Evolutionary conservation across 2,113 vertebrate species (phyloP).

Genomic region (Apodemus sylvaticus): DNA sequence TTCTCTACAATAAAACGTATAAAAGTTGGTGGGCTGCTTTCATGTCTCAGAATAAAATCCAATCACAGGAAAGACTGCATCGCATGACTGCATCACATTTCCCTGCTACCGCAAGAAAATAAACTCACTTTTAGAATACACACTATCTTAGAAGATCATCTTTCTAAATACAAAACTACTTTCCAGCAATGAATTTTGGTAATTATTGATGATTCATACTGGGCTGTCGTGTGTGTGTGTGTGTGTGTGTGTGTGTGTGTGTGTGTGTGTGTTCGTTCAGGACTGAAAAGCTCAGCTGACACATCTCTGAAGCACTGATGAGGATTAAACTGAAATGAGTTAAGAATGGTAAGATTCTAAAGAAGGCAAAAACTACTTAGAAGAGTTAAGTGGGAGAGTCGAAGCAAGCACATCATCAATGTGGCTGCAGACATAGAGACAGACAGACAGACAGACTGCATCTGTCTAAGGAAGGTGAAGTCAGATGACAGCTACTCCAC

Average conservation of each 20-base stretch:
- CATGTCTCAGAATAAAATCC: constrained; percentile 18
- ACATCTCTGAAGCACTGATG: not conserved
- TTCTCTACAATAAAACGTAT: constrained; percentile 90
- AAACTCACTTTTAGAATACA: not conserved
- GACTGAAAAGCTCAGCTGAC: not conserved
- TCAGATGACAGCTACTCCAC: too few relatives aligned
- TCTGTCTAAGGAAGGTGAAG: not conserved
- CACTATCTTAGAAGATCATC: not conserved
- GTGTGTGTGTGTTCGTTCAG: not conserved
- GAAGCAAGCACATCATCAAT: not conserved
- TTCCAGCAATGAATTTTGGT: constrained; percentile 3
- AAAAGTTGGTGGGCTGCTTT: not conserved
- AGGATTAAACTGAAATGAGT: not conserved
- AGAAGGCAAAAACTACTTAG: not conserved
- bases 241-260: not conserved
- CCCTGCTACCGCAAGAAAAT: not conserved
- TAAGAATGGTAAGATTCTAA: not conserved
- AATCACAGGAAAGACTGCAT: not conserved
- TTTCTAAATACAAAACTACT: not conserved
- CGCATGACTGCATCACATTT: not conserved
- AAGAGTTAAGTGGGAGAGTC: not conserved
- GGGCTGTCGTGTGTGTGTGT: not conserved
- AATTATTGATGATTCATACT: not conserved
- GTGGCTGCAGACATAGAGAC: not conserved
- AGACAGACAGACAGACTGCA: too few relatives aligned